Evolutionary conservation across 2,797 vertebrate genomes (phyloP).

Genomic region (Eupleurogrammus muticus): DNA sequence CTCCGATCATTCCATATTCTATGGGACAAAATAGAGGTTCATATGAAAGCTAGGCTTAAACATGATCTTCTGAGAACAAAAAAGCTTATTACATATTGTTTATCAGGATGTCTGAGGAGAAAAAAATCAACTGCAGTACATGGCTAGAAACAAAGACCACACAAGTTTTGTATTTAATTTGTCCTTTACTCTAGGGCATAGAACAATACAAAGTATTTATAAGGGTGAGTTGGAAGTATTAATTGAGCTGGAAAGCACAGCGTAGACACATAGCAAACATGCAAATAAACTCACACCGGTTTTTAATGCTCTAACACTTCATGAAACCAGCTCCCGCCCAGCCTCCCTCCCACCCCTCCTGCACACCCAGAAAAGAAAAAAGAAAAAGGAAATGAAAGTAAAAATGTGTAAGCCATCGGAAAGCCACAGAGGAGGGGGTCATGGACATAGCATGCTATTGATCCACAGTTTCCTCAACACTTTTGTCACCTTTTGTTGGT

Average conservation of each 20-base stretch:
- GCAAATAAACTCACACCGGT: conserved; percentile 83
- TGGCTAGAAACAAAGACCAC: conserved; percentile 87
- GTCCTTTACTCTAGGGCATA: conserved; percentile 80
- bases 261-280: conserved; percentile 88
- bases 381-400: conserved; percentile 80
- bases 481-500: conserved; percentile 62
- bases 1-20: conserved; percentile 99
- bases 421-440: conserved; percentile 88
- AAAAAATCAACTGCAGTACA: conserved; percentile 77
- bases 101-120: conserved; percentile 70
- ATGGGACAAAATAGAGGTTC: conserved; percentile 99
- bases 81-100: conserved; percentile 83
- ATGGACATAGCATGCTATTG: conserved; percentile 89
- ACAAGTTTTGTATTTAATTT: conserved; percentile 80
- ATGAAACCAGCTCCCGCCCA: conserved; percentile 54
- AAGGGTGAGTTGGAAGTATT: conserved; percentile 86
- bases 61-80: conserved; percentile 84
- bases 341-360: conserved; percentile 59
- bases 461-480: conserved; percentile 85
- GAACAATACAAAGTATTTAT: conserved; percentile 85
- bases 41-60: conserved; percentile 93
- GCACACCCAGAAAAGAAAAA: conserved; percentile 67
- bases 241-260: conserved; percentile 87
- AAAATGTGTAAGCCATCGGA: conserved; percentile 88
- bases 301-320: conserved; percentile 59